Conservation (phyloP, 2,113 vertebrate species). For the Cebidichthys violaceus region DNA sequence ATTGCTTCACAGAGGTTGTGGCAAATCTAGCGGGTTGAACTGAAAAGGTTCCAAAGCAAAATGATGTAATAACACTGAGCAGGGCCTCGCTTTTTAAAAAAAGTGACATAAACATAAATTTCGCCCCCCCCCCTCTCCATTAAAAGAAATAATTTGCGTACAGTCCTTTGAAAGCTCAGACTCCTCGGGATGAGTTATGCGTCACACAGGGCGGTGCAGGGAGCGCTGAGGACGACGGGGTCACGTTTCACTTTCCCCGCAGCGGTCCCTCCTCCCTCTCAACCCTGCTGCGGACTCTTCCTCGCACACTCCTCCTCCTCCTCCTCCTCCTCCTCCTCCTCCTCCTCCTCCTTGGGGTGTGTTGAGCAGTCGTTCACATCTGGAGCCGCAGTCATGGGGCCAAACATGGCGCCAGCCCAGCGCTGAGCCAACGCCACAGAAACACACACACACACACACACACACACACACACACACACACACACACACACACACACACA, state of each 20-base stretch:
- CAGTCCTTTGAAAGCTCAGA: slow-evolving; percentile 22
- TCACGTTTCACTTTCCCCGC: slow-evolving; percentile 56
- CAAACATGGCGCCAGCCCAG: slow-evolving; percentile 77
- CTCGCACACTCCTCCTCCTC: no score
- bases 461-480: slow-evolving; percentile 33
- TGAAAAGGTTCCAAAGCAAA: slow-evolving; percentile 19
- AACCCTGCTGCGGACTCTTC: slow-evolving; percentile 35
- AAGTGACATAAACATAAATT: not conserved
- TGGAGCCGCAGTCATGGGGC: slow-evolving; percentile 72
- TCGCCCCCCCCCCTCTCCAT: not conserved
- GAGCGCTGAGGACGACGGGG: slow-evolving; percentile 17
- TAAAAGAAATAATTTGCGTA: not conserved
- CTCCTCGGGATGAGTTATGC: slow-evolving; percentile 39
- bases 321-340: no score
- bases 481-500: no score
- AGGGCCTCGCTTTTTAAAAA: not conserved
- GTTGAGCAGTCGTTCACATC: slow-evolving; percentile 74
- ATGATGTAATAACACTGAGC: not conserved
- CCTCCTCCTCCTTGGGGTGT: slow-evolving; percentile 28
- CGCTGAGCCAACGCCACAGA: slow-evolving; percentile 64
- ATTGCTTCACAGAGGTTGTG: not conserved
- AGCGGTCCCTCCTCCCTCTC: slow-evolving; percentile 30
- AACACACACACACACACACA: no score
- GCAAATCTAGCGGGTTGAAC: not conserved
- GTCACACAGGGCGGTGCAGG: slow-evolving; percentile 21